Conservation (phyloP, 2,888 invertebrate genomes). For the Lutraria lutraria region DNA sequence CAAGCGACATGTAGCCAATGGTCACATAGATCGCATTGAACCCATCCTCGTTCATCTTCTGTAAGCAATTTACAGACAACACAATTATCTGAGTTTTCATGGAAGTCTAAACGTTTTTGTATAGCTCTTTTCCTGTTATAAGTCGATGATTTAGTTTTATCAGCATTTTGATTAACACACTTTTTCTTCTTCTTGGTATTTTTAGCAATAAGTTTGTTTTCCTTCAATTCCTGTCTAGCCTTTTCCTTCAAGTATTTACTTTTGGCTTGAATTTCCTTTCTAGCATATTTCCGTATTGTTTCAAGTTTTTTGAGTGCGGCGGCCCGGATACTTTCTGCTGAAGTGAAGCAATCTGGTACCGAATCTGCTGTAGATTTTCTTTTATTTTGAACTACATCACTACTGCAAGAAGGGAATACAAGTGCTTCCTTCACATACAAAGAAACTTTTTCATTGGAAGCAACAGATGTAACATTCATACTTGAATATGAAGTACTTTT, state of each 20-base stretch:
- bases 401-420: slow-evolving; percentile 10
- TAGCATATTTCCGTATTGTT: slow-evolving; percentile 16
- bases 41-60: background rate
- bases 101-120: background rate
- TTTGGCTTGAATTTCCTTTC: slow-evolving; percentile 28
- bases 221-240: background rate
- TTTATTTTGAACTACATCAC: background rate
- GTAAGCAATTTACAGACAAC: slow-evolving; percentile 1
- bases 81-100: background rate
- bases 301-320: slow-evolving; percentile 37
- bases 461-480: background rate
- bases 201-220: background rate
- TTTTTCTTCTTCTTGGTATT: background rate
- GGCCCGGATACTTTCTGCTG: slow-evolving; percentile 36
- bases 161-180: background rate
- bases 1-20: slow-evolving; percentile 19
- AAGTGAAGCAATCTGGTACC: slow-evolving; percentile 45
- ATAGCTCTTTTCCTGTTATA: background rate
- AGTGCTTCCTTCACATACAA: background rate
- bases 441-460: background rate
- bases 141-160: background rate
- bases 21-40: slow-evolving; percentile 32
- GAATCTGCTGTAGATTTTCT: background rate
- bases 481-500: background rate
- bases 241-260: slow-evolving; percentile 19